Base-by-base conservation (phyloP, 1,140 invertebrate genomes). In the Apis dorsata region DNA sequence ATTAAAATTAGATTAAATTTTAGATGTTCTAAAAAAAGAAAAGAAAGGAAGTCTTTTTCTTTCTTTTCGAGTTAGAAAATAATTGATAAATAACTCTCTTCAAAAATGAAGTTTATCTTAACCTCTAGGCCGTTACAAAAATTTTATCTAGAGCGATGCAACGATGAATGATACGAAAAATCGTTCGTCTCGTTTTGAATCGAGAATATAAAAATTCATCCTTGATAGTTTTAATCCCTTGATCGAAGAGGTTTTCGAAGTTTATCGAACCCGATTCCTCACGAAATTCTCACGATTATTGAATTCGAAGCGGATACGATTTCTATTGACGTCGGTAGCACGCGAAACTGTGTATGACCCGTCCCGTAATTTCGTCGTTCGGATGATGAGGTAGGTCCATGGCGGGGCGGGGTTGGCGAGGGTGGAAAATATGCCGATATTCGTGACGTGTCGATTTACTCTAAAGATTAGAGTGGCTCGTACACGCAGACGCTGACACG, bases 371-470 rank as follows among this genome's bases (percentile, higher is more conserved):
- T 81, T 81, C 63, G 55, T 57, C 78, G 44, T 17, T 34, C 57
- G 28, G 34, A 63, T 55, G 68, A 62, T 28, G 69, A 55, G 69
- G 78, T 80, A 55, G 69, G 78, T 80, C 55, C 24, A 15, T 3
- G 55, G 12, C 15, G 5, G 12, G 55, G n/a, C 21, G 70, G 24
- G 60, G 63, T 5, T 0, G n/a, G 21, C 24, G 9, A 34, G 7
- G 21, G 62, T 8, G 21, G 71, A 59, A 81, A 81, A 81, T 76
- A 81, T 51, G 55, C 63, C 72, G 63, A 81, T 81, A 81, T 81
- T 81, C 79, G 34, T 81, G 79, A 81, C 79, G 72, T 81, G 79
- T 81, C 79, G 79, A 81, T 81, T 76, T 81, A 51, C 79, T 60
- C 63, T 76, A 76, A 81, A 81, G 79, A 81, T 81, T 81, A 81